Percentiles rank a stretch among this genome's conserved stretches.
phyloP scores from a whole-genome alignment of 2,797 vertebrate species.

The Phrynocephalus forsythii region DNA sequence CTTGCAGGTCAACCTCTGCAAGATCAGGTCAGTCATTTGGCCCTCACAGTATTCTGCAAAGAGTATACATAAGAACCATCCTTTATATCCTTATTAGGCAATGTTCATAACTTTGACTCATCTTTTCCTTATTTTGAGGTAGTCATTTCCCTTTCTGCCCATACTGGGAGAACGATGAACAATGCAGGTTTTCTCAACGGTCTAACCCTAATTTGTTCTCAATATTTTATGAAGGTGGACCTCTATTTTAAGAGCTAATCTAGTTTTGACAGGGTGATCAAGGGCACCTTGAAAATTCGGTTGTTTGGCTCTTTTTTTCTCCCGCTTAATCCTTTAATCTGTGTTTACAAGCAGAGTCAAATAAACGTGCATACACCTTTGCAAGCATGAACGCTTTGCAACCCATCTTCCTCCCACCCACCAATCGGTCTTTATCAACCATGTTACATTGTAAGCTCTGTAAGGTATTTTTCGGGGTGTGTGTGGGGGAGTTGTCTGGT shows the following conservation, averaged over 20 bases:
- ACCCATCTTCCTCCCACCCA: neutral
- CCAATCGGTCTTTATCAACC: neutral
- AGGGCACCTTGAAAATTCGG: neutral
- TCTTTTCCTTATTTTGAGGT: neutral
- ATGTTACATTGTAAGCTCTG: neutral
- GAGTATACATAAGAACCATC: neutral
- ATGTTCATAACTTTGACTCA: neutral
- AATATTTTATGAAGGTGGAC: neutral
- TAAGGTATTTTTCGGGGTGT: no score
- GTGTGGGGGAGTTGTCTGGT: neutral
- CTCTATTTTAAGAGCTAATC: no score
- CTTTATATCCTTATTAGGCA: neutral
- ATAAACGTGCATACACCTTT: neutral
- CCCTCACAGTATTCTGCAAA: neutral
- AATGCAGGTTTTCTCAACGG: no score
- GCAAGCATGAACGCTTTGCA: neutral
- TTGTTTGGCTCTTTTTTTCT: neutral
- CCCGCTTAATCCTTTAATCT: neutral
- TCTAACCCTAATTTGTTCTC: constrained; percentile 8
- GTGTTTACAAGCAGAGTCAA: neutral
- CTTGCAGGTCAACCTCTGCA: neutral
- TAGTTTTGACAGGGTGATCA: neutral
- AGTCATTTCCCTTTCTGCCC: neutral
- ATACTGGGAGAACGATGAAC: neutral
- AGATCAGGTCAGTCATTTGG: neutral